Evolutionary conservation across 2,113 vertebrate species (phyloP).

Genomic region (Garra rufa): DNA sequence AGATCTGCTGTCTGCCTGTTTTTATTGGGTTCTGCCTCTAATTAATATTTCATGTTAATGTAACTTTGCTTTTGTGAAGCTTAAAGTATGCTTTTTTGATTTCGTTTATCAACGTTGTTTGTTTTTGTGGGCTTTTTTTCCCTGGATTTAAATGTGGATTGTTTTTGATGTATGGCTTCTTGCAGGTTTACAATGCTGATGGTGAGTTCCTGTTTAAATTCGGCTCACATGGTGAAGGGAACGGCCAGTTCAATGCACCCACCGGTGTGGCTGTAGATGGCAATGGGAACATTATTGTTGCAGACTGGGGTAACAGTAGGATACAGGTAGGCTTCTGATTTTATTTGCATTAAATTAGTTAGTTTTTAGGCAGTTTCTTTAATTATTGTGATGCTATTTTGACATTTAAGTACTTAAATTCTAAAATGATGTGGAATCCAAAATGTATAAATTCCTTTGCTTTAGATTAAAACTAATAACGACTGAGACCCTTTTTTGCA

Average conservation of each 20-base stretch:
- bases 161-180: background rate
- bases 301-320: constrained; percentile 97
- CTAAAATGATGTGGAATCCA: background rate
- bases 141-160: background rate
- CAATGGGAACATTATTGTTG: constrained; percentile 96
- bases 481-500: background rate
- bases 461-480: background rate
- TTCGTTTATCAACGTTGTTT: background rate
- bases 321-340: constrained; percentile 83
- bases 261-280: constrained; percentile 92
- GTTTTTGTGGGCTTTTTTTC: background rate
- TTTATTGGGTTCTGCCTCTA: background rate
- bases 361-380: too few species aligned
- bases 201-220: constrained; percentile 98
- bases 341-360: background rate
- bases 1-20: background rate
- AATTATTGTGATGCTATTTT: background rate
- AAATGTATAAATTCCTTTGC: background rate
- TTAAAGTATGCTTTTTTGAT: background rate
- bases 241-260: constrained; percentile 96
- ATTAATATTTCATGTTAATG: background rate
- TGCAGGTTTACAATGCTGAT: constrained; percentile 92
- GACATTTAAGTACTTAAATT: background rate
- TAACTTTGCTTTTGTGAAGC: background rate
- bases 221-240: constrained; percentile 96